Evolutionary conservation across 2,888 invertebrate genomes (phyloP).

Genomic region (Troilus luridus): DNA sequence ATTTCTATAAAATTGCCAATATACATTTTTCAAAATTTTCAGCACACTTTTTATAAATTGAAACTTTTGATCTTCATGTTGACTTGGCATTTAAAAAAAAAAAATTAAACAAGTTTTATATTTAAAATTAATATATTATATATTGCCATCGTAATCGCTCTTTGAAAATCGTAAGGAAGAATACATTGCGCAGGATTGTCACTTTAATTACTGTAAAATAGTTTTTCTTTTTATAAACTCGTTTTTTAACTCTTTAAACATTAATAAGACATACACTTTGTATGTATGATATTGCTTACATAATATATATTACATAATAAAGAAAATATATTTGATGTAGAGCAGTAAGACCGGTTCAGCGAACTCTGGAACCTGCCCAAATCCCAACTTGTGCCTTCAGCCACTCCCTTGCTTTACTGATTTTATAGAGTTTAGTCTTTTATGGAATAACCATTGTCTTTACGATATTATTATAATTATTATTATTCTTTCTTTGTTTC

Average conservation of each 20-base stretch:
- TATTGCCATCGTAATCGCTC: neutral
- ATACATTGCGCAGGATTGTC: neutral
- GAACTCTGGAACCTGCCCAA: constrained; percentile 4
- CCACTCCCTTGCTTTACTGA: neutral
- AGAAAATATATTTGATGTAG: neutral
- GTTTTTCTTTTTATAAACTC: neutral
- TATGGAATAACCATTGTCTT: neutral
- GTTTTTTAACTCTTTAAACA: neutral
- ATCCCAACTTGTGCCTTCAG: constrained; percentile 9
- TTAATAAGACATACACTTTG: neutral
- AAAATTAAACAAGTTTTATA: too few species aligned
- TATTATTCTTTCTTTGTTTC: neutral
- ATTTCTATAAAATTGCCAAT: too few species aligned
- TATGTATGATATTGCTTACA: neutral
- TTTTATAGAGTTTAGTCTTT: neutral
- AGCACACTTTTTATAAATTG: too few species aligned
- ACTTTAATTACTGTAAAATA: neutral
- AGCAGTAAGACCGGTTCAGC: neutral
- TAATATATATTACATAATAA: neutral
- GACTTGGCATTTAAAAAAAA: too few species aligned
- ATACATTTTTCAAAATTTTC: too few species aligned
- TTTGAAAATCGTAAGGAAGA: neutral
- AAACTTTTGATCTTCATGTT: too few species aligned
- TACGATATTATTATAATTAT: neutral
- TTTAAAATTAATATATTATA: too few species aligned